Percentiles rank a stretch among this genome's conserved stretches.
phyloP scores from a whole-genome alignment of 2,113 vertebrate species.

The Natator depressus region DNA sequence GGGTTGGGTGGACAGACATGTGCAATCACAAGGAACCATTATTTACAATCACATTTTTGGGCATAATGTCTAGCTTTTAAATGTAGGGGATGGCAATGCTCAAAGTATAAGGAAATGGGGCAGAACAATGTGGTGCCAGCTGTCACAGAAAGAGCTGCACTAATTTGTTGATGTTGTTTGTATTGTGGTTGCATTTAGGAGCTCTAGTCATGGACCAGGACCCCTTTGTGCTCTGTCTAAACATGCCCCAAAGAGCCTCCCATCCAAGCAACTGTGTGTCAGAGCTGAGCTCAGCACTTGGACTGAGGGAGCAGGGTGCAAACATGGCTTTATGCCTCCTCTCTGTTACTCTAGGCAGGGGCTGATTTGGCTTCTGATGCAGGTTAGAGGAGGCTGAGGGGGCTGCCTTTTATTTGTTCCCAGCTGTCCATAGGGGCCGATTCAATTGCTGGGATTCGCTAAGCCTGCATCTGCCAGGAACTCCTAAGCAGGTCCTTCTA shows the following conservation, averaged over 20 bases:
- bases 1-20: background rate
- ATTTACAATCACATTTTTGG: background rate
- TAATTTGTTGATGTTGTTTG: background rate
- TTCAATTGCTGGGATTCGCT: background rate
- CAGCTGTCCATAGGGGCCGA: background rate
- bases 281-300: background rate
- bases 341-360: background rate
- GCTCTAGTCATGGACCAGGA: background rate
- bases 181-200: background rate
- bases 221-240: background rate
- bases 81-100: background rate
- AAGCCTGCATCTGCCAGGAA: background rate
- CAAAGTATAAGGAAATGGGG: background rate
- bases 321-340: background rate
- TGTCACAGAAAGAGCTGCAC: background rate
- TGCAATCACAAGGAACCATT: background rate
- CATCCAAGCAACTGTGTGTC: background rate
- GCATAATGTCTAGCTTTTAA: background rate
- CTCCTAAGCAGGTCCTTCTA: accelerated
- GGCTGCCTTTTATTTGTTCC: background rate
- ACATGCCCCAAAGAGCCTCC: background rate
- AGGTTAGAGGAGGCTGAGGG: background rate
- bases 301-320: background rate
- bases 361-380: accelerated
- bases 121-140: background rate